Evolutionary conservation across 2,797 vertebrate genomes (phyloP).

Genomic region (Cheirogaleus major): DNA sequence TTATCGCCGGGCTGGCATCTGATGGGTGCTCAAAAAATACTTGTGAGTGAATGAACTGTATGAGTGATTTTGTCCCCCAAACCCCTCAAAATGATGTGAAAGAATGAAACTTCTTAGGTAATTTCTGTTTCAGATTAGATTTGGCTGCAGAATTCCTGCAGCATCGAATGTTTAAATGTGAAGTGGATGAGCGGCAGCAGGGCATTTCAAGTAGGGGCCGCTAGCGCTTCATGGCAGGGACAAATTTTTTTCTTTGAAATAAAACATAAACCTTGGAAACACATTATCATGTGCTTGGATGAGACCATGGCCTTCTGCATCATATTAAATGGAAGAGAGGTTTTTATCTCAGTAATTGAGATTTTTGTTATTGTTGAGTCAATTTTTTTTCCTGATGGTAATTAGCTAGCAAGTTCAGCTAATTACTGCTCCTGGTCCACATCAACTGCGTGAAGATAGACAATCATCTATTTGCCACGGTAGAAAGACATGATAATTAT

Average conservation of each 20-base stretch:
- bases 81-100: not conserved
- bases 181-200: not conserved
- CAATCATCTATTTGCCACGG: slow-evolving; percentile 40
- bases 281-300: not conserved
- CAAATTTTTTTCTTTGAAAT: slow-evolving; percentile 30
- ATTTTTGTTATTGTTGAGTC: slow-evolving; percentile 47
- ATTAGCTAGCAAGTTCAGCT: slow-evolving; percentile 63
- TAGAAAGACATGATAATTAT: slow-evolving; percentile 56
- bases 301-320: slow-evolving; percentile 22
- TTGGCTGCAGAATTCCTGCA: not conserved
- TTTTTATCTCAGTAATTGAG: slow-evolving; percentile 35
- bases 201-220: not conserved
- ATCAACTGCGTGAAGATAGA: slow-evolving; percentile 36
- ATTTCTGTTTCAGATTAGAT: slow-evolving; percentile 1
- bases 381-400: slow-evolving; percentile 22
- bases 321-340: slow-evolving; percentile 2
- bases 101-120: not conserved
- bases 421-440: slow-evolving; percentile 44
- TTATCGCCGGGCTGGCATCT: not conserved
- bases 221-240: not conserved
- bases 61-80: not conserved
- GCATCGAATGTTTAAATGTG: not conserved
- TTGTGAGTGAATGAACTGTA: not conserved
- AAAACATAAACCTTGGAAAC: slow-evolving; percentile 45
- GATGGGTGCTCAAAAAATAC: not conserved